phyloP scores from a whole-genome alignment of 2,797 vertebrate genomes.

The Chaetodon trifasciatus region DNA sequence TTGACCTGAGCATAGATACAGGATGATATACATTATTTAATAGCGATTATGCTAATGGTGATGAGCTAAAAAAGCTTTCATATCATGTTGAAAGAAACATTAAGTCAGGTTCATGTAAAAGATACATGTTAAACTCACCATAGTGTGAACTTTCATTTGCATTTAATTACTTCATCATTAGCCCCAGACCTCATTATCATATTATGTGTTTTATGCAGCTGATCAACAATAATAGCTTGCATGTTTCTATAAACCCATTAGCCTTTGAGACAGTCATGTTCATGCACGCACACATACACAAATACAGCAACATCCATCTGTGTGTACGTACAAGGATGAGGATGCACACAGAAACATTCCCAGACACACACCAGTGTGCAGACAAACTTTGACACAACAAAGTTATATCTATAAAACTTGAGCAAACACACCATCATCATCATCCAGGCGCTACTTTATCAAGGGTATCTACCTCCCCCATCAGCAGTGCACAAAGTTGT shows the following conservation, averaged over 20 bases:
- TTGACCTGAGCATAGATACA: neutral
- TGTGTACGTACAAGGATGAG: neutral
- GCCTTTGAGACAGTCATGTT: conserved; percentile 38
- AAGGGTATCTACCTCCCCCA: conserved; percentile 49
- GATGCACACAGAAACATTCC: neutral
- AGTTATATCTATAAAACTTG: conserved; percentile 30
- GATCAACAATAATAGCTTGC: conserved; percentile 63
- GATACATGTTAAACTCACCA: conserved; percentile 39
- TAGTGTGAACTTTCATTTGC: conserved; percentile 64
- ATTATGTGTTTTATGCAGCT: conserved; percentile 49
- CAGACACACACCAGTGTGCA: neutral
- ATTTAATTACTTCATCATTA: conserved; percentile 65
- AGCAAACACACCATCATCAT: neutral
- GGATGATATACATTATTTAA: neutral
- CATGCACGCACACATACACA: neutral
- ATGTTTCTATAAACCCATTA: conserved; percentile 68
- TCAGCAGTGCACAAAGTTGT: conserved; percentile 54
- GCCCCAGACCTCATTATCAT: conserved; percentile 55
- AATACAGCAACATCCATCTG: neutral
- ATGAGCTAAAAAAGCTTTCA: neutral
- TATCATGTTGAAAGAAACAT: neutral
- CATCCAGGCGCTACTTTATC: conserved; percentile 22
- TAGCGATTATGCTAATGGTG: conserved; percentile 31
- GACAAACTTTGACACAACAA: conserved; percentile 29
- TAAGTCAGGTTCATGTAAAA: conserved; percentile 26